A percentile compares a stretch with the other conserved stretches of the same genome.
These are phyloP conservation scores for Galagoides demidoff DNA, from an alignment of 2,797 vertebrate species.

Conservation along the genomic window DNA sequence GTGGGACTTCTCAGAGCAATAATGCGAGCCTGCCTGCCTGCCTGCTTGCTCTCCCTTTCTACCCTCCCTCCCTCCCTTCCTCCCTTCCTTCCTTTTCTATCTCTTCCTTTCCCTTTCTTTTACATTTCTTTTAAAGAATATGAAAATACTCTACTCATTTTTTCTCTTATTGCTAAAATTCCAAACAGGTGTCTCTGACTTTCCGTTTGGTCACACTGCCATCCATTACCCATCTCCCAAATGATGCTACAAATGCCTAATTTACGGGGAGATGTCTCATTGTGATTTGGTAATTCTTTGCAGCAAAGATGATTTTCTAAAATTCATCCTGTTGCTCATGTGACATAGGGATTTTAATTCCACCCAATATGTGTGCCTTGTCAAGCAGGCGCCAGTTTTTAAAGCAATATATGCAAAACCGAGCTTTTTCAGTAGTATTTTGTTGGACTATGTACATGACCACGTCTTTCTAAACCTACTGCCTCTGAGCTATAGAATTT, in stretches of 20 bases:
- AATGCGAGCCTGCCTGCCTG: neutral
- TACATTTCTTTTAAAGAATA: neutral
- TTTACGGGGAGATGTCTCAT: neutral
- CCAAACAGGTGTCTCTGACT: conserved; percentile 6
- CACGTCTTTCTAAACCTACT: neutral
- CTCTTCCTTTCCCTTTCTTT: no score
- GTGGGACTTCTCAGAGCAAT: conserved; percentile 63
- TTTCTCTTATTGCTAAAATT: neutral
- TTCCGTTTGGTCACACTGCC: neutral
- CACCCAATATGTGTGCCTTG: neutral
- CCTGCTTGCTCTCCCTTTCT: no score
- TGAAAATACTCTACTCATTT: neutral
- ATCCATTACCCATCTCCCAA: neutral
- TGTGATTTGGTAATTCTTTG: neutral
- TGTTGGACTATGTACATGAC: neutral
- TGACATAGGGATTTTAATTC: neutral
- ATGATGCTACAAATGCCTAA: neutral
- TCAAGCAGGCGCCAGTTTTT: neutral
- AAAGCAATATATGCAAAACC: neutral
- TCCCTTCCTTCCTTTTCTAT: no score
- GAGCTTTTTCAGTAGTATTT: neutral
- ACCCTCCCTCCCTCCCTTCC: neutral
- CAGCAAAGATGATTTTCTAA: conserved; percentile 16
- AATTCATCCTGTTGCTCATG: neutral
- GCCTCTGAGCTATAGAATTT: neutral